phyloP scores from a whole-genome alignment of 2,888 invertebrate species.

The Andrena flavipes region DNA sequence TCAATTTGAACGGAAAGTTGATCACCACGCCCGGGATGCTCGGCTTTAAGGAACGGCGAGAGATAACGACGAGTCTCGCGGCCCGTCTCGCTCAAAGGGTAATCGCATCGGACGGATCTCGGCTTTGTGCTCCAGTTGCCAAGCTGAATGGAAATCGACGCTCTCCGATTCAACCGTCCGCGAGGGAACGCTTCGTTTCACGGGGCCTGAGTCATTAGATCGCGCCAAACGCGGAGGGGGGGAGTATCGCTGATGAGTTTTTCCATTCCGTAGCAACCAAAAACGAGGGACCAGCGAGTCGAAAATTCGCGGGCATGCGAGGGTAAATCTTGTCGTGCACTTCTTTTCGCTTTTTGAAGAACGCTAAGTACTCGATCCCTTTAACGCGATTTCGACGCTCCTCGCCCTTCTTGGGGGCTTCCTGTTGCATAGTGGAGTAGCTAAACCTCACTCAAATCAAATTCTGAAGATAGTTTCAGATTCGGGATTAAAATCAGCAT shows the following conservation, averaged over 20 bases:
- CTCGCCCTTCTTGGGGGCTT: neutral
- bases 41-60: conserved; percentile 6
- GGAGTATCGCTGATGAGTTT: neutral
- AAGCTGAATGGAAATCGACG: conserved; percentile 43
- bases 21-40: neutral
- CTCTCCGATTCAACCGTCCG: conserved; percentile 35
- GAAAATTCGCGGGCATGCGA: neutral
- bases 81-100: conserved; percentile 34
- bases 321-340: neutral
- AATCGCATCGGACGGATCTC: conserved; percentile 40
- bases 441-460: too few relatives aligned
- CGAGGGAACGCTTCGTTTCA: conserved; percentile 35
- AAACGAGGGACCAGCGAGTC: neutral
- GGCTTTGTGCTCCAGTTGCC: conserved; percentile 50
- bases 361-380: too few relatives aligned
- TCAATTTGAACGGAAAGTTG: neutral
- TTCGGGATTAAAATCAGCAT: too few relatives aligned
- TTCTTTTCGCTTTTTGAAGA: neutral
- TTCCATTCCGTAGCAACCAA: neutral
- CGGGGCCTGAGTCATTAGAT: conserved; percentile 34
- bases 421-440: too few relatives aligned
- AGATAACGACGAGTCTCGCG: conserved; percentile 21
- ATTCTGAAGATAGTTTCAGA: too few relatives aligned
- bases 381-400: neutral
- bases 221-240: neutral